A percentile compares a stretch with the other conserved stretches of the same genome.
phyloP scores from a whole-genome alignment of 2,888 invertebrate genomes.

The Rhyacophila evoluta region DNA sequence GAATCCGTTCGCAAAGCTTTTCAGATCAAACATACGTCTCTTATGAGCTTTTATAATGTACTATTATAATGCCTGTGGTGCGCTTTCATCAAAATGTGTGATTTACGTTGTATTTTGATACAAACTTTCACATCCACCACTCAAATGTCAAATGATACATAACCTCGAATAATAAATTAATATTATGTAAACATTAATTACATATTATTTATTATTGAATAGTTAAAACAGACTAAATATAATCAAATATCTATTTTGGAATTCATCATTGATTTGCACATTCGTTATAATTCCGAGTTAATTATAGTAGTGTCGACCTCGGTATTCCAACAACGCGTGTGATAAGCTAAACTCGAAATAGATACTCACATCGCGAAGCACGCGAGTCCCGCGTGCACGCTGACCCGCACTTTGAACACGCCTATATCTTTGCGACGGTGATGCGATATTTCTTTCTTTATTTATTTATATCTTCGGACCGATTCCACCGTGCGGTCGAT shows the following conservation, averaged over 20 bases:
- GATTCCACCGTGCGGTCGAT: neutral
- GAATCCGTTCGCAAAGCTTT: no score
- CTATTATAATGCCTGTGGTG: no score
- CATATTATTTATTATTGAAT: no score
- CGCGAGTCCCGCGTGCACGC: conserved; percentile 19
- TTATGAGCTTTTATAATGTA: no score
- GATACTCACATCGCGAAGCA: conserved; percentile 14
- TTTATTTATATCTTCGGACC: conserved; percentile 2
- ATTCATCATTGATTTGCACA: neutral
- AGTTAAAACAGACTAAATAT: no score
- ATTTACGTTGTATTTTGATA: no score
- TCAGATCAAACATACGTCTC: no score
- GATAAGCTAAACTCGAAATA: conserved; percentile 29
- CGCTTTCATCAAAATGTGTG: no score
- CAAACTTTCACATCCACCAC: no score
- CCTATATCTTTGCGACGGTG: conserved; percentile 6
- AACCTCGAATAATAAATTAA: no score
- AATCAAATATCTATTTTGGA: neutral
- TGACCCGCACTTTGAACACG: conserved; percentile 26
- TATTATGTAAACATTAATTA: no score
- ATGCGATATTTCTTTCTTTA: neutral
- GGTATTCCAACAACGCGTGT: neutral
- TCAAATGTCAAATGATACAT: no score
- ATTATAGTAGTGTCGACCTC: conserved; percentile 6
- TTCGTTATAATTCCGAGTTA: neutral